Conservation (phyloP, 2,113 vertebrate genomes). For the Varanus salvator region DNA sequence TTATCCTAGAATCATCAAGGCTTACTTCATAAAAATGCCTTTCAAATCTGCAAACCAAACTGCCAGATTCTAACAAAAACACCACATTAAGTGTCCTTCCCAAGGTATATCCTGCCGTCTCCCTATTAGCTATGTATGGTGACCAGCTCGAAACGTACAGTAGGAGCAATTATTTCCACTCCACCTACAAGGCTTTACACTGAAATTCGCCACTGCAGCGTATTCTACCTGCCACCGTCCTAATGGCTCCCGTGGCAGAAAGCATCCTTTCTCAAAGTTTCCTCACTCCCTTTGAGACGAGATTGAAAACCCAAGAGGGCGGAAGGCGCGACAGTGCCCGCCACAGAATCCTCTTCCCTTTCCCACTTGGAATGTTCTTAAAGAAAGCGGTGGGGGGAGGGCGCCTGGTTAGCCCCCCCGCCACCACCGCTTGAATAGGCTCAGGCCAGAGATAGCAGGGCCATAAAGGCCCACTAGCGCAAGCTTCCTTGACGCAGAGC, state of each 20-base stretch:
- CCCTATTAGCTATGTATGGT: background rate
- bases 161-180: background rate
- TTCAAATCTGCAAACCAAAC: background rate
- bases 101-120: background rate
- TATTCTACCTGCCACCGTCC: background rate
- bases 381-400: background rate
- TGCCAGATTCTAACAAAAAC: background rate
- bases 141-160: background rate
- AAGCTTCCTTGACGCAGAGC: background rate
- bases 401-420: background rate
- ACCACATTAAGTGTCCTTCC: background rate
- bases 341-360: background rate
- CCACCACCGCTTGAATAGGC: background rate
- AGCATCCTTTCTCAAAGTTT: background rate
- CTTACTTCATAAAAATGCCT: background rate
- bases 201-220: background rate
- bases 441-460: background rate
- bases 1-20: background rate
- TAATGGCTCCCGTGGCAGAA: background rate
- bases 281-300: background rate
- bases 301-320: background rate
- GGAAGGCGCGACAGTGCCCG: background rate
- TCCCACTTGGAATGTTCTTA: background rate
- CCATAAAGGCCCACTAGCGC: constrained; percentile 2
- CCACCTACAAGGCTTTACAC: background rate